Conservation (phyloP, 2,113 vertebrate genomes). For the Anas platyrhynchos region DNA sequence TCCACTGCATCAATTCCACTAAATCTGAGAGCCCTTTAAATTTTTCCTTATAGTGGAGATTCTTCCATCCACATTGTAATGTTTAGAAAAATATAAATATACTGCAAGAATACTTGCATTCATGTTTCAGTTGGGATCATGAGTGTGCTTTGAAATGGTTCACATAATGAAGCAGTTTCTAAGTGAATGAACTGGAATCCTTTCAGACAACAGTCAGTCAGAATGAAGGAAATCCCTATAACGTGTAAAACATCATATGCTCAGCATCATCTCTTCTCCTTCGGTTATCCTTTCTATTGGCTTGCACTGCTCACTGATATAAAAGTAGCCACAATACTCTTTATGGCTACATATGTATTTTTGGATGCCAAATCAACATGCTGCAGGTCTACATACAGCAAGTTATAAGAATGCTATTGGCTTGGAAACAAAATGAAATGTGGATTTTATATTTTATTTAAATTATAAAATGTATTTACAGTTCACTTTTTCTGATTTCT, state of each 20-base stretch:
- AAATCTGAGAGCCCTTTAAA: not conserved
- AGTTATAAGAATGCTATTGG: not conserved
- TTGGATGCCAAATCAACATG: not conserved
- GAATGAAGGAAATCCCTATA: not conserved
- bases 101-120: not conserved
- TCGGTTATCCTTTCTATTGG: not conserved
- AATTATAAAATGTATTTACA: not conserved
- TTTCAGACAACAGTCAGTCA: not conserved
- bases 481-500: not conserved
- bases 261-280: not conserved
- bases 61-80: not conserved
- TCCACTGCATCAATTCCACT: not conserved
- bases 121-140: not conserved
- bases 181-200: not conserved
- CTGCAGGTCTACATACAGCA: not conserved
- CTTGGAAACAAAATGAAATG: not conserved
- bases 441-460: not conserved
- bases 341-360: not conserved
- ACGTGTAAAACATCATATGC: not conserved
- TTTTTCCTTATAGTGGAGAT: not conserved
- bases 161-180: not conserved
- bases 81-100: not conserved
- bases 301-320: not conserved
- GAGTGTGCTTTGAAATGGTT: not conserved
- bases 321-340: not conserved